A percentile compares a stretch with the other conserved stretches of the same genome.
Evolutionary conservation across 2,888 invertebrate genomes (phyloP).

Genomic region (Lissocephala sabroskyi): DNA sequence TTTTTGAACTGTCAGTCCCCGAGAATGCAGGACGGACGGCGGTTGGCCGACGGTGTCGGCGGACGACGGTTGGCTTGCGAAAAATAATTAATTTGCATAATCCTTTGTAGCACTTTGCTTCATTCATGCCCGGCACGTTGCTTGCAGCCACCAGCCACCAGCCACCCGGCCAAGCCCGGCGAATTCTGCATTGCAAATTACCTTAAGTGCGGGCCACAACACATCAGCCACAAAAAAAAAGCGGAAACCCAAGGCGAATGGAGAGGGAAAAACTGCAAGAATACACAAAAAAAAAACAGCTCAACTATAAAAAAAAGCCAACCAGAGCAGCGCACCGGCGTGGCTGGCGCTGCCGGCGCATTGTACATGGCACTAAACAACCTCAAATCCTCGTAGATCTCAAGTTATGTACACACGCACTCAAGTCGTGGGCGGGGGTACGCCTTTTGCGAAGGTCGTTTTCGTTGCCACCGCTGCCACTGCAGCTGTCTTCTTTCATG

Average conservation of each 20-base stretch:
- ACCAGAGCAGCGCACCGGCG: constrained; percentile 13
- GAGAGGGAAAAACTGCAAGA: background rate
- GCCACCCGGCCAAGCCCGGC: constrained; percentile 61
- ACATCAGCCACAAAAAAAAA: constrained; percentile 50
- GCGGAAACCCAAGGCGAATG: constrained; percentile 8
- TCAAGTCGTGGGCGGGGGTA: constrained; percentile 10
- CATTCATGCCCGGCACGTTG: constrained; percentile 66
- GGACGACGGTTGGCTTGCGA: constrained; percentile 47
- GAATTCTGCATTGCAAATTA: constrained; percentile 66
- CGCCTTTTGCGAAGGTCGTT: constrained; percentile 10
- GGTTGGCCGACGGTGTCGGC: constrained; percentile 32
- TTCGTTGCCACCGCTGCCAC: constrained; percentile 11
- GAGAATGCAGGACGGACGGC: constrained; percentile 5
- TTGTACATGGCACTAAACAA: constrained; percentile 63
- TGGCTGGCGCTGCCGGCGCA: constrained; percentile 12
- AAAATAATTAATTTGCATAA: constrained; percentile 65
- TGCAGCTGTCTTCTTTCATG: constrained; percentile 59
- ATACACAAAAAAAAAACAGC: constrained; percentile 1
- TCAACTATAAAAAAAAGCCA: constrained; percentile 14
- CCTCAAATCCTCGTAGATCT: constrained; percentile 64
- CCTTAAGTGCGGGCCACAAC: constrained; percentile 66
- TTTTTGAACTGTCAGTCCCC: constrained; percentile 9
- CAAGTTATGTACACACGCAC: constrained; percentile 52
- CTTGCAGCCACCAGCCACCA: constrained; percentile 16
- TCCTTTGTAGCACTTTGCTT: constrained; percentile 67